Base-by-base conservation (phyloP, 2,113 vertebrate genomes). In the Tetrao urogallus region DNA sequence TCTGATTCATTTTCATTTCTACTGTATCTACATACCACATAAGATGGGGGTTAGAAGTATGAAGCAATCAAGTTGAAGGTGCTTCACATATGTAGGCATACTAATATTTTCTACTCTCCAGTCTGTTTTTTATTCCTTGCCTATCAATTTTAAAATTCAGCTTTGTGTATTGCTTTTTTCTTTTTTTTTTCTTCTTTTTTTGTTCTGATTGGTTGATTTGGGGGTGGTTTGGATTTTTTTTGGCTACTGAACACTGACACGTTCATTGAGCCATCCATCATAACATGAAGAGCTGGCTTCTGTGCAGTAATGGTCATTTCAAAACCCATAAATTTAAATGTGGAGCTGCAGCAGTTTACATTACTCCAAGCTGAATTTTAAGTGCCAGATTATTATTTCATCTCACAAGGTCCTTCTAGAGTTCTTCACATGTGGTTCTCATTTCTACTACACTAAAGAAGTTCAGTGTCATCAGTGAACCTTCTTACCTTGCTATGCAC, bases 351-450 rank as follows among this genome's bases (percentile, higher is more conserved):
- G 24, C 45, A 75, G 60, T 93, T 92, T 82, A 47, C 42, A 13
- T 91, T 56, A 58, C n/a, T 74, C 54, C 24, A 66, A 86, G 81
- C 10, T 57, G 69, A 82, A 83, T 88, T 92, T 92, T 32, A 81
- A 50, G 38, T 86, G 6, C 30, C 50, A 74, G 3, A 48, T 81
- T 93, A 74, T 76, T 81, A 73, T 9, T 20, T 6, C 20, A 76
- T 18, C 43, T 83, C 40, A 77, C 30, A 70, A 81, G 42, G 28
- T 63, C 34, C 61, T 84, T 78, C 47, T 65, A 65, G 30, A 82
- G 47, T 52, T 79, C 58, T 88, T 80, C 54, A 70, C 10, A n/a
- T 34, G 4, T 24, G 10, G 5, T 77, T 90, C 36, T 74, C n/a
- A 63, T 81, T 88, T 66, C 48, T 83, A 30, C 27, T 57, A 43